Evolutionary conservation across 2,888 invertebrate species (phyloP), one percentile per base, ranked within the genome.

Genomic region (Stenodera caucasica): DNA sequence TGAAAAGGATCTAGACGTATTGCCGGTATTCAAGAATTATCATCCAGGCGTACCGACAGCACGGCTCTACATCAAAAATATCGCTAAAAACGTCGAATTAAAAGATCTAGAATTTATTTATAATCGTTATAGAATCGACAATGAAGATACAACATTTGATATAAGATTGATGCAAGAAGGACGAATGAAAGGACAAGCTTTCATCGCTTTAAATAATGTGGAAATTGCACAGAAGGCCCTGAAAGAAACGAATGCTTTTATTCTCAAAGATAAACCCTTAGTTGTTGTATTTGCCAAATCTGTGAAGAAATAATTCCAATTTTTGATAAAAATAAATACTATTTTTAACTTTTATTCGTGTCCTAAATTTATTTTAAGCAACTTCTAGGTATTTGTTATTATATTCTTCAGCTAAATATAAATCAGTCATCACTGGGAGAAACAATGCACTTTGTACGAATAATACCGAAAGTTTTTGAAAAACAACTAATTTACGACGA

Each of bases 141-240:
- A 63, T 6, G 68, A 71, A 8, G 69, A 82, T 51, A 81, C 83
- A 53, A 69, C 61, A 15, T 85, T 88, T 79, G 85, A 86, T 78
- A 87, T 96, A 4, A 85, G 91, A 70, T 84, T 96, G 12, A 94
- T 97, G 95, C 92, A 93, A 75, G 93, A 94, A 79, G 97, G 97
- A 0, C 85, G 94, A 74, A 96, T 97, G 96, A 97, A 96, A 80
- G 96, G 96, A 0, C 97, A 97, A 81, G 96, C 94, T 0, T 97
- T 97, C 83, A 85, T 97, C 0, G 93, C 93, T 0, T 83, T 95
- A 57, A 91, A 92, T 55, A 86, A 84, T 71, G 83, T 88, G 12
- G 82, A 83, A 51, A 81, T 85, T 71, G 92, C 94, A 0, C 86
- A 89, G 73, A 82, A 83, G 65, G 96, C 96, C 9, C 77, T 96